Evolutionary conservation across 2,797 vertebrate genomes (phyloP), one percentile per base, ranked within the genome.

Genomic region (Morus bassanus): DNA sequence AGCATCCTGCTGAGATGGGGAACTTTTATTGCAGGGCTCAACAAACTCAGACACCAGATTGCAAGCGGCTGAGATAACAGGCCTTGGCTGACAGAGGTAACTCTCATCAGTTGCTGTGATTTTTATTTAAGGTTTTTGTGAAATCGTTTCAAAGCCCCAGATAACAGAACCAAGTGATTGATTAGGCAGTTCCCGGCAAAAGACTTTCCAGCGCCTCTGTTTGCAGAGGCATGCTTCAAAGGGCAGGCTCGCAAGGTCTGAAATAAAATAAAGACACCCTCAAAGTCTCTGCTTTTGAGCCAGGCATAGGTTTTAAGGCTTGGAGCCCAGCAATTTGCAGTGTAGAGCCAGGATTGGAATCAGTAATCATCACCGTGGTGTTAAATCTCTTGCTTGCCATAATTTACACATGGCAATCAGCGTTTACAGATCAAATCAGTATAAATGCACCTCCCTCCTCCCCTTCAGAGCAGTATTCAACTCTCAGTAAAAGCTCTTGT

Each of bases 391-490:
- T 13, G 6, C 21, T 45, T 45, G n/a, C 13, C 0, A 0, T 51
- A 37, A 73, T 89, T 82, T 53, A 67, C 35, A 85, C 2, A 0
- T 11, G 10, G 39, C 5, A 9, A 46, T 18, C n/a, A 16, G 70
- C 10, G 56, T 45, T 64, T 21, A 35, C 27, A 31, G 57, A 70
- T 57, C 11, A 53, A 50, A 72, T 8, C 8, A 4, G 65, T 28
- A 45, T 15, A 68, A 80, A 72, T 0, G 1, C 54, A 69, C 6
- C 11, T 83, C 45, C 64, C 37, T 74, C 41, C n/a, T 61, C 28
- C n/a, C 37, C 15, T 54, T 39, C 1, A 0, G 31, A 91, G 53
- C 54, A 39, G 16, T 0, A 0, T 30, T 56, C 60, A 70, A 31
- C 30, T 33, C 78, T 80, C 56, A 37, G 41, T 5, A 27, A 17